phyloP scores from a whole-genome alignment of 2,888 invertebrate genomes.

The Homarus gammarus region DNA sequence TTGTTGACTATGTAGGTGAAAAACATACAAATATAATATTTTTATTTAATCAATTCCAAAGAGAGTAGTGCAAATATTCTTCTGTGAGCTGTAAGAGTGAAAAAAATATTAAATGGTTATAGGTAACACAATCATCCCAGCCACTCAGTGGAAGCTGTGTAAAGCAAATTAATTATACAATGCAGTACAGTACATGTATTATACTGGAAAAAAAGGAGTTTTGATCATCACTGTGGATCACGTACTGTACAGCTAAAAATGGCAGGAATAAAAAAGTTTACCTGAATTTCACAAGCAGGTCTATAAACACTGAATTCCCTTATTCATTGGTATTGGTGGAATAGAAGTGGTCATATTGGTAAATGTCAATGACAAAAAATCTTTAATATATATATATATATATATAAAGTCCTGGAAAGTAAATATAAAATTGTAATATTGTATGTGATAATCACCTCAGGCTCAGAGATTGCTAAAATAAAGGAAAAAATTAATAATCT shows the following conservation, averaged over 20 bases:
- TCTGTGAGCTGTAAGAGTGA: conserved; percentile 35
- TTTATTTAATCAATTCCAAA: neutral
- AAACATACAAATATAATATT: too few species aligned
- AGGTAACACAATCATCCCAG: neutral
- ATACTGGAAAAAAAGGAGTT: neutral
- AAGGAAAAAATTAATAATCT: neutral
- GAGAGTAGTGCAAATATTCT: neutral
- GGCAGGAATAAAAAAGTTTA: neutral
- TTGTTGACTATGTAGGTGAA: too few species aligned
- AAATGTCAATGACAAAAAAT: neutral
- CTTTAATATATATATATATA: neutral
- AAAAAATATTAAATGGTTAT: conserved; percentile 10
- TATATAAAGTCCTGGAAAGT: neutral
- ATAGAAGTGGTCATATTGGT: neutral
- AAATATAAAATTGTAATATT: neutral
- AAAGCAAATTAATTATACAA: neutral
- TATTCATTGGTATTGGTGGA: neutral
- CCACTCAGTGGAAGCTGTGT: neutral
- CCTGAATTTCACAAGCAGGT: neutral
- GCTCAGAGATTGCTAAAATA: neutral
- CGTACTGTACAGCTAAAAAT: neutral
- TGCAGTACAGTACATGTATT: neutral
- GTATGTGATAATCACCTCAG: neutral
- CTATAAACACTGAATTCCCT: neutral
- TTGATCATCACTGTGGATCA: neutral